Evolutionary conservation across 2,113 vertebrate species (phyloP), one percentile per base, ranked within the genome.

Genomic region (Meles meles): DNA sequence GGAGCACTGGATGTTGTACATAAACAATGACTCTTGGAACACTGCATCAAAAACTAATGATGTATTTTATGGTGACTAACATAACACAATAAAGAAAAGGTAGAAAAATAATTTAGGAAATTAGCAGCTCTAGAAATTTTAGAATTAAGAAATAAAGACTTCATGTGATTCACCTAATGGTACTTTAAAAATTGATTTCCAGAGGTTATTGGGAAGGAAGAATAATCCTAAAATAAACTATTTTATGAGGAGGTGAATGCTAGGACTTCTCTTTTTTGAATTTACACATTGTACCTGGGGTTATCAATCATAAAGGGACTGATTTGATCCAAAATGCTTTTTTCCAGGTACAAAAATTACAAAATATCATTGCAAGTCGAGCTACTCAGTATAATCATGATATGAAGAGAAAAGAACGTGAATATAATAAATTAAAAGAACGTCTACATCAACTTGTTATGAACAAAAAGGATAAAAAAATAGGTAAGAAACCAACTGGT

Each of bases 361-460:
- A 99, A 98, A 99, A 98, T 88, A 99, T 99, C 96, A 99, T 99
- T 92, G 98, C 99, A 94, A 99, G 99, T 96, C 99, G 99, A 96
- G 99, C 99, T 96, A 99, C 99, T 39, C 99, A 99, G 88, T 99
- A 99, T 97, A 99, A 99, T 98, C 99, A 99, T 52, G 99, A 99
- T 89, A 99, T 99, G 98, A 99, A 99, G 98, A 99, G 99, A 83
- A 99, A 99, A 98, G 99, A 99, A 82, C 99, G 99, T 93, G 99
- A 99, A 98, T 99, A 99, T 94, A 99, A 99, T 94, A 99, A 99
- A 96, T 98, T 99, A 90, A 99, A 99, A 97, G 99, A 99, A 57
- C 99, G 99, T 13, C 98, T 99, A 3, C 99, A 99, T 98, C 99
- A 99, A 67, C 99, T 99, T 63, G 99, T 99, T 95, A 99, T 99